phyloP scores from a whole-genome alignment of 1,140 invertebrate genomes.

The Varroa destructor region DNA sequence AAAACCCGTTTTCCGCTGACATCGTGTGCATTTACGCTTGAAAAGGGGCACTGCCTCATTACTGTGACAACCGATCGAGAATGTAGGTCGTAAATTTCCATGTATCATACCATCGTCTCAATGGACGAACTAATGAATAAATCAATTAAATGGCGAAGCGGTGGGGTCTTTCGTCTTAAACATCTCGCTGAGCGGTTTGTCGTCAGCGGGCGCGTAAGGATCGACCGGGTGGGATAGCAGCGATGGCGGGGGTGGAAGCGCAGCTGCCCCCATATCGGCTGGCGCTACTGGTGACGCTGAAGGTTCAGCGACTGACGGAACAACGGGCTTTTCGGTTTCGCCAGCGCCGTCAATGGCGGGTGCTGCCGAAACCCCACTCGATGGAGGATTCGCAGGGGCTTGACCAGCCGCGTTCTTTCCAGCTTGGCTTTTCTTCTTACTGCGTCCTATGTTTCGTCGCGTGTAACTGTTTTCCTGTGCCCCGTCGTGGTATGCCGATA shows the following conservation, averaged over 20 bases:
- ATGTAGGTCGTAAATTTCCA: too few species aligned
- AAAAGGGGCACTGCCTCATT: too few species aligned
- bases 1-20: too few species aligned
- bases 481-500: slow-evolving; percentile 16
- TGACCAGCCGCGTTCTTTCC: not conserved
- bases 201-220: slow-evolving; percentile 1
- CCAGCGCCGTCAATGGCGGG: too few species aligned
- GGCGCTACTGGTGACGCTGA: not conserved
- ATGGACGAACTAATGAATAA: too few species aligned
- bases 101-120: too few species aligned
- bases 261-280: not conserved
- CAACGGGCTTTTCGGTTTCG: not conserved
- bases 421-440: slow-evolving; percentile 17
- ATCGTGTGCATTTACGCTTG: too few species aligned
- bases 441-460: slow-evolving; percentile 9
- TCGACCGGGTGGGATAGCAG: slow-evolving; percentile 22
- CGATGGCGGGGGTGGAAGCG: not conserved
- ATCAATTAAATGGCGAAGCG: slow-evolving; percentile 18
- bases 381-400: too few species aligned
- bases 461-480: not conserved
- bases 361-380: too few species aligned
- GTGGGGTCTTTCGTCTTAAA: slow-evolving; percentile 25
- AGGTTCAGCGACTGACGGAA: not conserved
- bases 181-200: slow-evolving; percentile 27
- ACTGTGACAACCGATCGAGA: too few species aligned